phyloP scores from a whole-genome alignment of 1,140 invertebrate genomes.

The Drosophila littoralis region DNA sequence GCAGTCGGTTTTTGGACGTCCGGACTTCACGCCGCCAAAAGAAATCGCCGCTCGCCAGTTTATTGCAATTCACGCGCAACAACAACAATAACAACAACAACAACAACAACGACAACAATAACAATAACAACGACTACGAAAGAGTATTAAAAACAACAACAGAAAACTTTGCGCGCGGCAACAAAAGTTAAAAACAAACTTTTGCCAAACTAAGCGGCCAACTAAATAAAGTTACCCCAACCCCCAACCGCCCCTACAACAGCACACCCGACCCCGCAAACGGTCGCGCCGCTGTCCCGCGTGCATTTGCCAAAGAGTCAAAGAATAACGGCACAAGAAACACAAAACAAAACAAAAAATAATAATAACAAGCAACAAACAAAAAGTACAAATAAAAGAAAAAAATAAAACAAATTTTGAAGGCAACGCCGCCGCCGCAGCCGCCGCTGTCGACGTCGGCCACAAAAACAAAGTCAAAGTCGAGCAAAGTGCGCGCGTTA shows the following conservation, averaged over 20 bases:
- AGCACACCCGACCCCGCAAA: neutral
- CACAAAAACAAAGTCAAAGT: constrained; percentile 45
- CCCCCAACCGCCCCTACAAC: neutral
- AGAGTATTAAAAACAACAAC: constrained; percentile 14
- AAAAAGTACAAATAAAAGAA: constrained; percentile 20
- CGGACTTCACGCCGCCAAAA: constrained; percentile 74
- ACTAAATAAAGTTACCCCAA: constrained; percentile 50
- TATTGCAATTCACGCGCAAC: constrained; percentile 58
- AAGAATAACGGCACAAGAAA: constrained; percentile 31
- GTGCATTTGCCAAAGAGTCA: constrained; percentile 11
- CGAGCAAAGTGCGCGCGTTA: constrained; percentile 53
- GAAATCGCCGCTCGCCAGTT: constrained; percentile 56
- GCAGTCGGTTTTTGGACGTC: constrained; percentile 82
- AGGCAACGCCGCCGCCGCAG: constrained; percentile 17
- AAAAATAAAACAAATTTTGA: constrained; percentile 16
- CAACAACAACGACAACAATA: constrained; percentile 23
- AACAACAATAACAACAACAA: constrained; percentile 36
- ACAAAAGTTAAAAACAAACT: constrained; percentile 53
- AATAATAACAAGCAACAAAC: neutral
- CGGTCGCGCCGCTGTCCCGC: constrained; percentile 1
- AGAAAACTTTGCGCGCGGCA: constrained; percentile 46
- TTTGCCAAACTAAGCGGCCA: constrained; percentile 55
- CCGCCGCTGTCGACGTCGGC: constrained; percentile 9
- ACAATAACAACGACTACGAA: constrained; percentile 30
- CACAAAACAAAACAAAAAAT: constrained; percentile 2